Base-by-base conservation (phyloP, 2,888 invertebrate species). In the Saturnia japonica region DNA sequence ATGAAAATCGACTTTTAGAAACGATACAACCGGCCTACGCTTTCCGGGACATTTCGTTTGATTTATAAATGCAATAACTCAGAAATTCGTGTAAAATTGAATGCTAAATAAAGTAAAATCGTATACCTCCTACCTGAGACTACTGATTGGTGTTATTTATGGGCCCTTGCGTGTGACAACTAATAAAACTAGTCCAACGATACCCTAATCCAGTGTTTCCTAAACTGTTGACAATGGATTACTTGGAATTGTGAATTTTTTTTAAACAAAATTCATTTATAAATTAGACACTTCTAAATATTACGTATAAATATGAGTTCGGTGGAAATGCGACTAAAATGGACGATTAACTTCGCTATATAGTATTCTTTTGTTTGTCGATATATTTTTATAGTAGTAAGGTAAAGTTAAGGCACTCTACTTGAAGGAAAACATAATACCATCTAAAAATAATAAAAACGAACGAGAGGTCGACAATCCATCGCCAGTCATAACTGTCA, bases 41-140 rank as follows among this genome's bases (percentile, higher is more conserved):
- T 64, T 64, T 64, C 64, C 34, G 64, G 40, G 64, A 69, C 62
- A 54, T 69, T 64, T 47, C 34, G 16, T 45, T 28, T 62, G 62
- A 45, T 69, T 45, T 28, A 43, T 57, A 45, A 69, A 69, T 60
- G 45, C 34, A 34, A 45, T 67, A 62, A 69, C n/a, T 45, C 45
- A 45, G 25, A 28, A 19, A 43, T 45, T 28, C 45, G 47, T 45
- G 62, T 69, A 19, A 69, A 45, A 43, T 16, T 45, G 57, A 60
- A 60, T 60, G 57, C 12, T 60, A 60, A 57, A 60, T 28, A 60
- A 60, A 28, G 57, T 25, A 19, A 6, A 60, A 60, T 28, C 57
- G 25, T 28, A 60, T 4, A 60, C 12, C 57, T 57, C 25, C 25
- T 57, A 57, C 57, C 28, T 60, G 57, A 60, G 25, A 60, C 25